phyloP scores from a whole-genome alignment of 2,113 vertebrate species.

The Dromiciops gliroides region DNA sequence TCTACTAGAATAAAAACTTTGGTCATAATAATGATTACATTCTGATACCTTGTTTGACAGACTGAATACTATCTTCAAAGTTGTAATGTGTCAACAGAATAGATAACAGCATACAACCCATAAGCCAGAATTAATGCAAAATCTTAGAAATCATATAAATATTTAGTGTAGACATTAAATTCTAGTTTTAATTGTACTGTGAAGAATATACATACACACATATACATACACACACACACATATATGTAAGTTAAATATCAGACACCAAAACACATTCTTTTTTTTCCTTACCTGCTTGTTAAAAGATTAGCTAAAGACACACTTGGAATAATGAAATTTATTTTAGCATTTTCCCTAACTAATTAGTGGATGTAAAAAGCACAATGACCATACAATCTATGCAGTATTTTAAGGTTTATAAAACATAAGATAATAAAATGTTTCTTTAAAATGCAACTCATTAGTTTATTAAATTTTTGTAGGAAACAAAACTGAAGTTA shows the following conservation, averaged over 20 bases:
- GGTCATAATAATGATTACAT: not conserved
- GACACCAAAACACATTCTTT: not conserved
- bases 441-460: not conserved
- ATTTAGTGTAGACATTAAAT: not conserved
- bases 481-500: slow-evolving; percentile 21
- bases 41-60: not conserved
- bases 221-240: too few relatives aligned
- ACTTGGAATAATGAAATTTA: not conserved
- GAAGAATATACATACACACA: not conserved
- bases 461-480: slow-evolving; percentile 6
- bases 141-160: not conserved
- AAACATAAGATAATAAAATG: not conserved
- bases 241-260: too few relatives aligned
- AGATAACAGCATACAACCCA: not conserved
- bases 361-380: not conserved
- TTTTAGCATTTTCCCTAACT: not conserved
- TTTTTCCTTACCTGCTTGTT: not conserved
- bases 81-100: not conserved
- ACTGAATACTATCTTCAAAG: not conserved
- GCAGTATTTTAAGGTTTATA: not conserved
- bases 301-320: not conserved
- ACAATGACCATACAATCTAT: not conserved
- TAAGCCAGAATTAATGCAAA: not conserved
- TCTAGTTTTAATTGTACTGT: not conserved
- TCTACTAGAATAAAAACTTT: not conserved